Conservation (phyloP, 2,888 invertebrate species). For the Pheosia tremula region DNA sequence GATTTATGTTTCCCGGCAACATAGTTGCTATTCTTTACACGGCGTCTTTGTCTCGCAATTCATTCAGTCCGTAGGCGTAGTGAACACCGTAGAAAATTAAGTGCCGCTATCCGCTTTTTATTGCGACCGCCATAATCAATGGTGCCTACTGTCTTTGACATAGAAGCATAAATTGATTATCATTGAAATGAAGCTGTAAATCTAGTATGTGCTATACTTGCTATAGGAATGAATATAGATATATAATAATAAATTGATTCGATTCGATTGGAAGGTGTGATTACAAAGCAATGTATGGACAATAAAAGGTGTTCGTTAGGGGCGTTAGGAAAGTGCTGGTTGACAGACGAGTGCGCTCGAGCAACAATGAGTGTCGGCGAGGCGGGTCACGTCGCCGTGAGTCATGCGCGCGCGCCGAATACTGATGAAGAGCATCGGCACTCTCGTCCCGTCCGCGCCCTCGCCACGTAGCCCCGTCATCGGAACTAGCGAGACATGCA, state of each 20-base stretch:
- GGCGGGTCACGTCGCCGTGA: slow-evolving; percentile 67
- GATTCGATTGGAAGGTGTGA: slow-evolving; percentile 35
- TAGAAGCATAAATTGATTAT: no score
- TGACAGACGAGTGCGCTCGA: slow-evolving; percentile 50
- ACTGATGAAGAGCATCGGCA: slow-evolving; percentile 61
- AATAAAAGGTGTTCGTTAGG: slow-evolving; percentile 53
- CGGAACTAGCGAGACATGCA: slow-evolving; percentile 36
- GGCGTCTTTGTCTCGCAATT: slow-evolving; percentile 21
- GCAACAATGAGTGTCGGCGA: slow-evolving; percentile 55
- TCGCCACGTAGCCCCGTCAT: slow-evolving; percentile 20
- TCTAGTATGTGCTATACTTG: background rate
- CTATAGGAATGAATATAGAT: background rate
- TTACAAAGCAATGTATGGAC: slow-evolving; percentile 42
- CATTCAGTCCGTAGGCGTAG: slow-evolving; percentile 13
- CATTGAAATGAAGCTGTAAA: background rate
- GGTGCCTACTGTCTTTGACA: background rate
- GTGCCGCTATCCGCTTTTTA: background rate
- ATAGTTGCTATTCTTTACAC: slow-evolving; percentile 34
- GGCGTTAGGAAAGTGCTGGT: slow-evolving; percentile 55
- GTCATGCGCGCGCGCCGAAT: slow-evolving; percentile 63
- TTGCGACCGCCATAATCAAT: slow-evolving; percentile 6
- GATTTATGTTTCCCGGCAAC: slow-evolving; percentile 44
- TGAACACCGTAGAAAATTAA: slow-evolving; percentile 12
- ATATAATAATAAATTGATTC: slow-evolving; percentile 34
- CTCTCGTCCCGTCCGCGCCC: slow-evolving; percentile 38